phyloP scores from a whole-genome alignment of 2,797 vertebrate species.

The Alcedo atthis region DNA sequence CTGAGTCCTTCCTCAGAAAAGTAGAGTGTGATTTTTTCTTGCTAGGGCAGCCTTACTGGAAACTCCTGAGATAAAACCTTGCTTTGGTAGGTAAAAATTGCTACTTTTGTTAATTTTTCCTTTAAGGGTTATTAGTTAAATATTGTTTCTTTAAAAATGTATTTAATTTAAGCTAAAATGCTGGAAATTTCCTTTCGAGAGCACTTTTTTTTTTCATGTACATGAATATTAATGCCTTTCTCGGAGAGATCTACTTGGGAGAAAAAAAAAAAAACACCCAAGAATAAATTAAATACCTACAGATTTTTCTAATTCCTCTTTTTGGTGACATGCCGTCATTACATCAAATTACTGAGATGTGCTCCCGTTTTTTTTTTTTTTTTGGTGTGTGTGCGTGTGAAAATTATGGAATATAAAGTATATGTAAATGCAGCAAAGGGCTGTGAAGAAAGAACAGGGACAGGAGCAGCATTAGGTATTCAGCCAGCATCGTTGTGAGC shows the following conservation, averaged over 20 bases:
- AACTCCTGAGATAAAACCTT: background rate
- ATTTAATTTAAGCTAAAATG: slow-evolving; percentile 81
- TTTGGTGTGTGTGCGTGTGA: slow-evolving; percentile 65
- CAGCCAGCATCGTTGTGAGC: slow-evolving; percentile 89
- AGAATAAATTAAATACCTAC: slow-evolving; percentile 89
- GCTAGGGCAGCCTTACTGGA: slow-evolving; percentile 19
- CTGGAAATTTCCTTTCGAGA: slow-evolving; percentile 80
- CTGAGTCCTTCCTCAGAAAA: background rate
- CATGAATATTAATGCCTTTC: slow-evolving; percentile 86
- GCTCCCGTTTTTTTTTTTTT: slow-evolving; percentile 69
- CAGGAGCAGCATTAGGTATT: slow-evolving; percentile 91
- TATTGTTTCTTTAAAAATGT: slow-evolving; percentile 79
- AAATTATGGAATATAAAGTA: slow-evolving; percentile 94
- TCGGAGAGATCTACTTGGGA: slow-evolving; percentile 83
- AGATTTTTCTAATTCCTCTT: slow-evolving; percentile 88
- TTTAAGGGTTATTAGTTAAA: slow-evolving; percentile 76
- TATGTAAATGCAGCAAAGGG: slow-evolving; percentile 91
- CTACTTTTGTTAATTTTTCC: slow-evolving; percentile 29
- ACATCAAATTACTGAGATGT: slow-evolving; percentile 96
- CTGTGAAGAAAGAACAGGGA: slow-evolving; percentile 80
- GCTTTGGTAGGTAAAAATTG: background rate
- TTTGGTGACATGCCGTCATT: slow-evolving; percentile 88
- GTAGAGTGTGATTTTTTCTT: background rate
- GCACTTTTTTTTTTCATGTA: slow-evolving; percentile 66
- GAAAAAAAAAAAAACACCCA: slow-evolving; percentile 68